These are phyloP conservation scores for Amphipyra berbera DNA, from an alignment of 2,888 invertebrate genomes.

Conservation along the genomic window DNA sequence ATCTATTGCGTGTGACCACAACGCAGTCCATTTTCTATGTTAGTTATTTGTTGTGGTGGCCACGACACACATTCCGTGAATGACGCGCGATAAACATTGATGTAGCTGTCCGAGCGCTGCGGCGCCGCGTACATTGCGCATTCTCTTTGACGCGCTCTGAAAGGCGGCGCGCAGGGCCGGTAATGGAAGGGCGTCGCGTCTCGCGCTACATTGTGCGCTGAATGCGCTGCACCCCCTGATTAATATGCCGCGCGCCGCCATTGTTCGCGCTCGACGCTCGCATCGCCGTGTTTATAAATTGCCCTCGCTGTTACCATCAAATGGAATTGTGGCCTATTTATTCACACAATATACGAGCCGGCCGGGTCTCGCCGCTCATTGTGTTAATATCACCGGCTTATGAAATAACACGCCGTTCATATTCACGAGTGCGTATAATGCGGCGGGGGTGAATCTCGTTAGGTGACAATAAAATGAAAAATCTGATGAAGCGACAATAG, in stretches of 20 bases:
- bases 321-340: slow-evolving; percentile 48
- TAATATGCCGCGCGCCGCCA: slow-evolving; percentile 26
- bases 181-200: not conserved
- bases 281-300: slow-evolving; percentile 48
- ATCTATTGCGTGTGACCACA: too few species aligned
- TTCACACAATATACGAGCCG: slow-evolving; percentile 34
- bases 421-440: not conserved
- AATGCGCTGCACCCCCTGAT: slow-evolving; percentile 29
- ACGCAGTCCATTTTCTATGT: not conserved
- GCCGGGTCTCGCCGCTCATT: slow-evolving; percentile 14
- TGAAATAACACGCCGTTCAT: slow-evolving; percentile 11
- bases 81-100: slow-evolving; percentile 7
- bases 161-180: not conserved
- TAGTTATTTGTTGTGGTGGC: not conserved
- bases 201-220: slow-evolving; percentile 5
- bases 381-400: slow-evolving; percentile 22
- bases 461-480: not conserved
- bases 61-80: slow-evolving; percentile 7
- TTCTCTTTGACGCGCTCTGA: too few species aligned
- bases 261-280: slow-evolving; percentile 33
- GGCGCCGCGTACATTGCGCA: too few species aligned
- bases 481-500: not conserved
- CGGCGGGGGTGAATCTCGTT: not conserved
- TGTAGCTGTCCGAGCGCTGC: not conserved
- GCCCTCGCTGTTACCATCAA: slow-evolving; percentile 48